Base-by-base conservation (phyloP, 1,140 invertebrate genomes). In the Hyles vespertilio region DNA sequence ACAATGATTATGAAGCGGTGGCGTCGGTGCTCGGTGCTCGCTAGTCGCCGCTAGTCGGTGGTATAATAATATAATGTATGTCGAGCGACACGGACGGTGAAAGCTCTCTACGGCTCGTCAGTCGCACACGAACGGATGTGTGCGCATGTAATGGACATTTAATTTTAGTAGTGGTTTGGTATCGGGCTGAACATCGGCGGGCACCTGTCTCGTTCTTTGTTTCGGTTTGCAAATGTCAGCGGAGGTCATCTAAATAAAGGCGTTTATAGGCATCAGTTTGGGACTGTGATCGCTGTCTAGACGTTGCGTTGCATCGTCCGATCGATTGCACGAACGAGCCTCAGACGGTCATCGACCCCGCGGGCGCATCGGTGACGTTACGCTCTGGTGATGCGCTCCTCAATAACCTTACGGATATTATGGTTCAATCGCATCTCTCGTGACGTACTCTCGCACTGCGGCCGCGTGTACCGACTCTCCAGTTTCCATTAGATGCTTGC, bases 181-280 rank as follows among this genome's bases (percentile, higher is more conserved):
- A 74, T 77, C 68, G 67, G 70, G 63, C 68, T 67, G 67, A 64
- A 72, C 69, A 76, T 67, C 75, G 81, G 73, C 65, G 74, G 77
- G 74, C 81, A 84, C 82, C 86, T 89, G 86, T 83, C 82, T 80
- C 79, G 65, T 87, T 74, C 83, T 89, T 89, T 89, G 84, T 87
- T 85, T 87, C 81, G 77, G 71, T 70, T 77, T 72, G 74, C 74
- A 84, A 89, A 89, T 87, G 86, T 87, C 86, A 86, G 78, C 68
- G 61, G 80, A 89, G 86, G 86, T 89, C 86, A 80, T 87, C 84
- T 87, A 89, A 87, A 88, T 88, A 88, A 81, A 86, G 81, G 75
- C 73, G 68, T 67, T 67, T 80, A 77, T 74, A 81, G 77, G 81
- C 78, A 78, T 79, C 75, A 67, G 77, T 74, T 80, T 84, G 67